Conservation (phyloP, 2,113 vertebrate species). For the Chloroceryle aenea region DNA sequence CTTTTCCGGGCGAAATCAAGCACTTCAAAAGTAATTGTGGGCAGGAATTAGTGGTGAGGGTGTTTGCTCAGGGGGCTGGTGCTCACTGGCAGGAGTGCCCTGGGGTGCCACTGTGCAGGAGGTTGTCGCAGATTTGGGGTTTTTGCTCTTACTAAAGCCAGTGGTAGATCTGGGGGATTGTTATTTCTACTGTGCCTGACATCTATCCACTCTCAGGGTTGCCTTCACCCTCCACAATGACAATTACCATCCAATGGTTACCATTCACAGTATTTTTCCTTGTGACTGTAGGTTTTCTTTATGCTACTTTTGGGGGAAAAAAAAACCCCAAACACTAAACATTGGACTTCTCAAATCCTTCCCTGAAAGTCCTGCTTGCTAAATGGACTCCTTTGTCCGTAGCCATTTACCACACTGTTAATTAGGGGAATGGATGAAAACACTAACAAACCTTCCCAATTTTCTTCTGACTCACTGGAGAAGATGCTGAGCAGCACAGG, state of each 20-base stretch:
- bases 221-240: accelerated
- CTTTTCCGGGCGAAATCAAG: neutral
- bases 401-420: neutral
- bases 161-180: neutral
- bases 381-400: too few species aligned
- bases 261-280: accelerated
- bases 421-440: neutral
- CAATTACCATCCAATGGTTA: accelerated
- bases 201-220: accelerated
- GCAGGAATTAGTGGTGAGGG: neutral
- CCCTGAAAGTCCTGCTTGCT: neutral
- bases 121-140: too few species aligned
- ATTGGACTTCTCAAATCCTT: accelerated
- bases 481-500: neutral
- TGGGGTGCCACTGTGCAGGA: too few species aligned
- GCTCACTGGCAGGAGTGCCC: too few species aligned
- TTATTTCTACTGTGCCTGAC: neutral
- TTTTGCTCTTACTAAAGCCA: neutral
- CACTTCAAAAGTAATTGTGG: neutral
- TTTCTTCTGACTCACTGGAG: neutral
- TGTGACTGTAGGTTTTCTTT: neutral
- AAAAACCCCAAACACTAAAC: accelerated
- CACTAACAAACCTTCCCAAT: too few species aligned
- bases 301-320: accelerated
- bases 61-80: neutral